phyloP scores from a whole-genome alignment of 2,113 vertebrate species.

The Coturnix japonica region DNA sequence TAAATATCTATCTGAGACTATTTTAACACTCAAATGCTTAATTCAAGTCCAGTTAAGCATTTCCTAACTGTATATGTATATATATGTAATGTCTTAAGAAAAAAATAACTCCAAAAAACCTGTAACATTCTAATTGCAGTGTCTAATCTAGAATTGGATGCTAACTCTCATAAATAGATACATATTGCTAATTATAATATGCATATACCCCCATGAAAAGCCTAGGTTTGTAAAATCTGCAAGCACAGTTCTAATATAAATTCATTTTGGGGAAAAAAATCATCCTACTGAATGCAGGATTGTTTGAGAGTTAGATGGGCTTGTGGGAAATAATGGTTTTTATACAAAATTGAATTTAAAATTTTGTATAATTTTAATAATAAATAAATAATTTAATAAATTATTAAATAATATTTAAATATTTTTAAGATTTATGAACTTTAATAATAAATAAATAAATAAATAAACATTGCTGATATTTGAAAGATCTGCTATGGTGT shows the following conservation, averaged over 20 bases:
- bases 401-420: no score
- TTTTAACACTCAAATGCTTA: conserved; percentile 1
- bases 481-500: not conserved
- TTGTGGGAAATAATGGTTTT: conserved; percentile 65
- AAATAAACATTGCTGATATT: not conserved
- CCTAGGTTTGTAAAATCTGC: conserved; percentile 43
- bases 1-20: conserved; percentile 23
- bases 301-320: conserved; percentile 60
- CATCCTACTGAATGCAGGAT: conserved; percentile 49
- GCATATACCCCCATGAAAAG: conserved; percentile 38
- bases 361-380: not conserved
- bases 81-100: conserved; percentile 13
- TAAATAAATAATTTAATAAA: no score
- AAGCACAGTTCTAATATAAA: conserved; percentile 60
- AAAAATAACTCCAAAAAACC: not conserved
- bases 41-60: not conserved
- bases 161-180: conserved; percentile 56
- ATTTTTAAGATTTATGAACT: no score
- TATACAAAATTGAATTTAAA: conserved; percentile 68
- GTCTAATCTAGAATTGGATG: conserved; percentile 58
- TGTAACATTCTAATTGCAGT: conserved; percentile 65
- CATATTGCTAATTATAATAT: conserved; percentile 70
- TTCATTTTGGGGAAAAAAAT: conserved; percentile 61
- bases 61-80: not conserved
- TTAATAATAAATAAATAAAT: no score